phyloP scores from a whole-genome alignment of 30 jellyfish, hydroid and myxozoan species.

The Hydractinia symbiolongicarpus region DNA sequence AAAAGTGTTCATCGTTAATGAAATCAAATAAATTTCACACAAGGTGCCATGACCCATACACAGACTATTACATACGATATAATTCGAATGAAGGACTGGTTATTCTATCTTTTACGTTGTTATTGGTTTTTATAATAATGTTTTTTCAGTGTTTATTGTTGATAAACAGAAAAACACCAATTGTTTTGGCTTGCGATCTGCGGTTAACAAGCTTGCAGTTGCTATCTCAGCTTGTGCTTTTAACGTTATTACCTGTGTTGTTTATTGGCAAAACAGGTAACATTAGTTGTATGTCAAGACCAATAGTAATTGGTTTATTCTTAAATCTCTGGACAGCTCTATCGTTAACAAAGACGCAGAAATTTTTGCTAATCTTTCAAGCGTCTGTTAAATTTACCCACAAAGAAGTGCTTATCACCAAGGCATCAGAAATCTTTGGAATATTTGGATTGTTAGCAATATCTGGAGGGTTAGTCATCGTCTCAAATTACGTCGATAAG shows the following conservation, averaged over 20 bases:
- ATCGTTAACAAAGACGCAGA: background rate
- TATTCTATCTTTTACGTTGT: no score
- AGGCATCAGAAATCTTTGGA: background rate
- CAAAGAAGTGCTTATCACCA: background rate
- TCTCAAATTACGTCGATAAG: background rate
- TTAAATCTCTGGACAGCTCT: background rate
- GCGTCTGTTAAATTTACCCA: background rate
- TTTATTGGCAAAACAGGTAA: background rate
- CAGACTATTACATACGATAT: no score
- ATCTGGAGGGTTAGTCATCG: background rate
- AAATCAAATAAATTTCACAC: no score
- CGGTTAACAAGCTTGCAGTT: no score
- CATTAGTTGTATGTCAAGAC: background rate
- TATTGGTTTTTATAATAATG: no score
- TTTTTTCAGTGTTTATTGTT: no score
- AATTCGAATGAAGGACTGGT: no score
- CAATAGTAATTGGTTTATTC: background rate
- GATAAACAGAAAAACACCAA: no score
- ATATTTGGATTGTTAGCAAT: background rate
- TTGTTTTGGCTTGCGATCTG: no score
- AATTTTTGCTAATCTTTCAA: slow-evolving; percentile 9
- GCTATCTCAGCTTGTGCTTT: no score
- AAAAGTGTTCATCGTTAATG: no score
- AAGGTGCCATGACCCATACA: no score
- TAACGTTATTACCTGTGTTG: background rate